A percentile compares a stretch with the other conserved stretches of the same genome.
Conservation (phyloP, 2,888 invertebrate genomes). For the Acleris sparsana region DNA sequence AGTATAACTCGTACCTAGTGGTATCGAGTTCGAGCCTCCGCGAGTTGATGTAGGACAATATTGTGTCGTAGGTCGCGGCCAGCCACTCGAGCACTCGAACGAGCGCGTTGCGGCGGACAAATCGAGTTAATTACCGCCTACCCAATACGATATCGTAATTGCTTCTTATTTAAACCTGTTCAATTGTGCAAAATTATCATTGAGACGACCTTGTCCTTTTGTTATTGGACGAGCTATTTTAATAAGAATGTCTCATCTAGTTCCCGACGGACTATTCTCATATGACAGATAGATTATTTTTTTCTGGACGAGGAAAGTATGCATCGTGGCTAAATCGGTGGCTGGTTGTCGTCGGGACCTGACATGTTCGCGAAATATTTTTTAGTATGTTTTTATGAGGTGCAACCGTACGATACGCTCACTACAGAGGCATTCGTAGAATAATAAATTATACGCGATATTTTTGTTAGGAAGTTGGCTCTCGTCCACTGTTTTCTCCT, state of each 20-base stretch:
- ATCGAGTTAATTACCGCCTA: conserved; percentile 12
- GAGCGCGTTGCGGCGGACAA: conserved; percentile 6
- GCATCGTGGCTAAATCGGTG: conserved; percentile 60
- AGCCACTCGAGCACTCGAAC: not conserved
- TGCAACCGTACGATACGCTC: conserved; percentile 74
- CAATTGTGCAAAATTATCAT: conserved; percentile 39
- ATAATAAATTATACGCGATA: conserved; percentile 80
- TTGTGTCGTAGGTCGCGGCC: conserved; percentile 35
- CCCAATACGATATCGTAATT: conserved; percentile 16
- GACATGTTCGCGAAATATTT: conserved; percentile 64
- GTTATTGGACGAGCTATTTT: conserved; percentile 50
- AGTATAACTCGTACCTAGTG: conserved; percentile 10
- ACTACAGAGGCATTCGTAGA: conserved; percentile 70
- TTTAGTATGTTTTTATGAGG: conserved; percentile 77
- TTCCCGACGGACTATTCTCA: conserved; percentile 57
- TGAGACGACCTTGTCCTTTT: conserved; percentile 45
- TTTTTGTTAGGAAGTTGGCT: conserved; percentile 79
- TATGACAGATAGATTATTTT: conserved; percentile 61
- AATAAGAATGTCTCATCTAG: conserved; percentile 57
- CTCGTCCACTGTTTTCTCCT: conserved; percentile 68
- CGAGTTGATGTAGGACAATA: conserved; percentile 26
- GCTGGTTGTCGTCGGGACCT: conserved; percentile 48
- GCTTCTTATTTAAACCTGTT: conserved; percentile 30
- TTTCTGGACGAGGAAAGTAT: conserved; percentile 57
- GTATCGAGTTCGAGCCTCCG: conserved; percentile 11